phyloP scores from a whole-genome alignment of 2,113 vertebrate species.

The Solea solea region DNA sequence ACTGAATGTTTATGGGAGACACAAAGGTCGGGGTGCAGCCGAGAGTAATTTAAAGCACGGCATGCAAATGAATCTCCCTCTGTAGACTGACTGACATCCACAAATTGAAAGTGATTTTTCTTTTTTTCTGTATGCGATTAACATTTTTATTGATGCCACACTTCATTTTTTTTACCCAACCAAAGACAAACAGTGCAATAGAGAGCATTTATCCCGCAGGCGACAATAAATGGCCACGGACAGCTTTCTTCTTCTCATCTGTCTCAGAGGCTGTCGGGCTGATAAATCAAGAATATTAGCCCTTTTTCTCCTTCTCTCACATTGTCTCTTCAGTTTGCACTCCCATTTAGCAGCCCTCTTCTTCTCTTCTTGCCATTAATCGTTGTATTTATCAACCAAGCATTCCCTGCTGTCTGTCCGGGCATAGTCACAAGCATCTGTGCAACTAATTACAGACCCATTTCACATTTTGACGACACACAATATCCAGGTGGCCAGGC shows the following conservation, averaged over 20 bases:
- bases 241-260: slow-evolving; percentile 42
- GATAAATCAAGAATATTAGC: slow-evolving; percentile 62
- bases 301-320: slow-evolving; percentile 11
- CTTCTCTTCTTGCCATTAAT: slow-evolving; percentile 33
- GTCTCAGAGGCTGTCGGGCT: slow-evolving; percentile 38
- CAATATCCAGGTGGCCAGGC: slow-evolving; percentile 24
- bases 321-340: slow-evolving; percentile 6
- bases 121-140: slow-evolving; percentile 45
- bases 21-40: not conserved
- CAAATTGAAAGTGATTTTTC: slow-evolving; percentile 38
- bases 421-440: slow-evolving; percentile 8
- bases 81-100: slow-evolving; percentile 28
- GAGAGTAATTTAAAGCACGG: not conserved
- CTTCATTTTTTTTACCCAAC: slow-evolving; percentile 46
- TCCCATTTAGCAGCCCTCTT: slow-evolving; percentile 8
- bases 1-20: not conserved
- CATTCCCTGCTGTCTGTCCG: slow-evolving; percentile 15
- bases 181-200: slow-evolving; percentile 39
- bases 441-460: slow-evolving; percentile 5
- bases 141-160: slow-evolving; percentile 58
- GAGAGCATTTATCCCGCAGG: slow-evolving; percentile 31
- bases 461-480: slow-evolving; percentile 9
- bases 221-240: slow-evolving; percentile 31
- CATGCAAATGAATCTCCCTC: slow-evolving; percentile 29
- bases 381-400: slow-evolving; percentile 30